phyloP scores from a whole-genome alignment of 1,140 invertebrate genomes.

The Luehdorfia chinensis region DNA sequence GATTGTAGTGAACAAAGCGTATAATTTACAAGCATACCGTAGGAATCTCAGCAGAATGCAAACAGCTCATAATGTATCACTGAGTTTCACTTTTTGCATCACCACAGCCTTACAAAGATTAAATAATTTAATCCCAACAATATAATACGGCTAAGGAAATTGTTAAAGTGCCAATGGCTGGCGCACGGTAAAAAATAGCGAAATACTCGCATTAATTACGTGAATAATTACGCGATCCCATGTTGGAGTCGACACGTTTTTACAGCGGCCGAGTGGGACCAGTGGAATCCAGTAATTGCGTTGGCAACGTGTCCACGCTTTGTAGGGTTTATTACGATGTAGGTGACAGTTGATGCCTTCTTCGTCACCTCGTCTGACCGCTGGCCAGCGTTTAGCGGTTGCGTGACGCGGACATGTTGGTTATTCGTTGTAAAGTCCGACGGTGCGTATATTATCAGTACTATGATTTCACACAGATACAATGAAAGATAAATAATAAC shows the following conservation, averaged over 20 bases:
- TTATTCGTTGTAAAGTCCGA: not conserved
- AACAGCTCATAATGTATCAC: slow-evolving; percentile 10
- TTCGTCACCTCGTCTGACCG: not conserved
- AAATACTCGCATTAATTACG: slow-evolving; percentile 25
- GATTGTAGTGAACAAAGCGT: not conserved
- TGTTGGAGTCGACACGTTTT: slow-evolving; percentile 26
- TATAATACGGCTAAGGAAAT: slow-evolving; percentile 25
- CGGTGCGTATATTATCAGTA: no score
- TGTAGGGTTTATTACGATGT: slow-evolving; percentile 8
- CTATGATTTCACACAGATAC: no score
- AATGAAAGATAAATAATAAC: no score
- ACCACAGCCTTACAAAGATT: slow-evolving; percentile 19
- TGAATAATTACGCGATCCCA: slow-evolving; percentile 23
- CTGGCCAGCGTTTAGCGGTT: not conserved
- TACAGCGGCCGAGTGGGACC: slow-evolving; percentile 4
- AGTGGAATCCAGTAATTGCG: slow-evolving; percentile 8
- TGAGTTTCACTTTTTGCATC: slow-evolving; percentile 5
- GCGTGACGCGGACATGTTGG: not conserved
- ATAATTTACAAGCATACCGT: not conserved
- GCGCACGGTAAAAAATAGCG: slow-evolving; percentile 14
- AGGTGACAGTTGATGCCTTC: slow-evolving; percentile 9
- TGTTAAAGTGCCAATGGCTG: slow-evolving; percentile 24
- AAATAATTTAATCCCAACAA: slow-evolving; percentile 27
- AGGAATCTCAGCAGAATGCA: slow-evolving; percentile 17
- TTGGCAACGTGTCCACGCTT: not conserved